These are phyloP conservation scores for Channa maculata DNA, from an alignment of 2,113 vertebrate species.

Conservation along the genomic window DNA sequence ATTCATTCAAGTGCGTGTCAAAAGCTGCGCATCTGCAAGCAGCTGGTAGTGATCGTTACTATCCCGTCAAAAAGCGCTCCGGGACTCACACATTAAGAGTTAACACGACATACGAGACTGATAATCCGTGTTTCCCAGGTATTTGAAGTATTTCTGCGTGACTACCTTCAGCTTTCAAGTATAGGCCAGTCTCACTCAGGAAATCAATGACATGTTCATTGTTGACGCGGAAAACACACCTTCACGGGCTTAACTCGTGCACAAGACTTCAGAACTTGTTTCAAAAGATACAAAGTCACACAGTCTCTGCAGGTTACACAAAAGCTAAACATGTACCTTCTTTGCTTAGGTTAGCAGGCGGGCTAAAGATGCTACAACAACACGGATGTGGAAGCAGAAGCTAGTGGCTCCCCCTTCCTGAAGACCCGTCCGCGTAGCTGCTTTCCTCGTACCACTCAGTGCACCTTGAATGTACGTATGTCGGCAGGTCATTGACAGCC, in stretches of 20 bases:
- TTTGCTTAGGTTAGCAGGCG: conserved; percentile 25
- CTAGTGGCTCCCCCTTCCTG: background rate
- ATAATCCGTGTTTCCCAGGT: too few species aligned
- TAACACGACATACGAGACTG: background rate
- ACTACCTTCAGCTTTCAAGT: background rate
- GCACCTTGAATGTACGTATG: background rate
- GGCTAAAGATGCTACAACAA: conserved; percentile 23
- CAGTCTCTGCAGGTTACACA: background rate
- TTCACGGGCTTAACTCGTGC: background rate
- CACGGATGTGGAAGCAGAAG: conserved; percentile 4
- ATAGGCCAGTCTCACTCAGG: background rate
- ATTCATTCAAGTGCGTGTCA: conserved; percentile 30
- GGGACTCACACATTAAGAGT: too few species aligned
- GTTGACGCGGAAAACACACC: background rate
- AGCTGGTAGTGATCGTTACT: background rate
- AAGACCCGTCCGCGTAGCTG: background rate
- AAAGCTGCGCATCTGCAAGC: conserved; percentile 34
- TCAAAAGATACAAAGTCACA: background rate
- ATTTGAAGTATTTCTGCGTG: background rate
- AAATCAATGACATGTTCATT: background rate
- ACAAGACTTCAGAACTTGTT: background rate
- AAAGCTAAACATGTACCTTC: conserved; percentile 29
- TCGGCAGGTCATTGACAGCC: background rate
- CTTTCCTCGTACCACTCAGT: background rate
- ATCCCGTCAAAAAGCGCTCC: too few species aligned